Evolutionary conservation across 2,888 invertebrate genomes (phyloP).

Genomic region (Chirona hameri): DNA sequence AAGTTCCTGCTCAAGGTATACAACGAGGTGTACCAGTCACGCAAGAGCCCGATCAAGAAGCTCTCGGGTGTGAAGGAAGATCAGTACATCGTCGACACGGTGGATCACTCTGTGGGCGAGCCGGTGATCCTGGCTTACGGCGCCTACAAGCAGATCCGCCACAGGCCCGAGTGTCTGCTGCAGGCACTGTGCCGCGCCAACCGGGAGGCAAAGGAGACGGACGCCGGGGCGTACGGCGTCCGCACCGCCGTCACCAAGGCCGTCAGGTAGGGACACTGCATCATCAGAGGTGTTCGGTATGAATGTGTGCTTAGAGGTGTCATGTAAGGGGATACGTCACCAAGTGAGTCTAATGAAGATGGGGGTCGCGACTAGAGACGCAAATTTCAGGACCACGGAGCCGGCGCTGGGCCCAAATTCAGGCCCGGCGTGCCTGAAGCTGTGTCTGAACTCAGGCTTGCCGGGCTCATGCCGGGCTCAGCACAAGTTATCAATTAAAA

Average conservation of each 20-base stretch:
- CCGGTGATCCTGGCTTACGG: background rate
- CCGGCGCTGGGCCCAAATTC: too few relatives aligned
- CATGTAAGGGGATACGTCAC: too few relatives aligned
- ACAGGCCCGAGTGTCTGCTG: constrained; percentile 7
- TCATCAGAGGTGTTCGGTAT: too few relatives aligned
- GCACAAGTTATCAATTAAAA: too few relatives aligned
- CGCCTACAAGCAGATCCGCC: constrained; percentile 1
- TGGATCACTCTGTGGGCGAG: constrained; percentile 8
- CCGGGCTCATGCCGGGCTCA: too few relatives aligned
- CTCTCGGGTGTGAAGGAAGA: background rate
- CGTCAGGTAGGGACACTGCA: background rate
- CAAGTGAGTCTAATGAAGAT: too few relatives aligned
- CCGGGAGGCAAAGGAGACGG: background rate
- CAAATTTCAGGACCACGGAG: too few relatives aligned
- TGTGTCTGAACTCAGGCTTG: too few relatives aligned
- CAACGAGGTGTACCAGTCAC: constrained; percentile 5
- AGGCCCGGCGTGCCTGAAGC: too few relatives aligned
- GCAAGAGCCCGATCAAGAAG: background rate
- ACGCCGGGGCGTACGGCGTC: background rate
- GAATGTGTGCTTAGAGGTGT: too few relatives aligned
- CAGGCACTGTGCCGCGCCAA: background rate
- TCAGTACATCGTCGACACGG: background rate
- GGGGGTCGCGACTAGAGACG: too few relatives aligned
- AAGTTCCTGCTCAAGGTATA: constrained; percentile 1
- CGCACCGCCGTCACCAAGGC: background rate